Base-by-base conservation (phyloP, 2,888 invertebrate genomes). In the Chrysodeixis includens region DNA sequence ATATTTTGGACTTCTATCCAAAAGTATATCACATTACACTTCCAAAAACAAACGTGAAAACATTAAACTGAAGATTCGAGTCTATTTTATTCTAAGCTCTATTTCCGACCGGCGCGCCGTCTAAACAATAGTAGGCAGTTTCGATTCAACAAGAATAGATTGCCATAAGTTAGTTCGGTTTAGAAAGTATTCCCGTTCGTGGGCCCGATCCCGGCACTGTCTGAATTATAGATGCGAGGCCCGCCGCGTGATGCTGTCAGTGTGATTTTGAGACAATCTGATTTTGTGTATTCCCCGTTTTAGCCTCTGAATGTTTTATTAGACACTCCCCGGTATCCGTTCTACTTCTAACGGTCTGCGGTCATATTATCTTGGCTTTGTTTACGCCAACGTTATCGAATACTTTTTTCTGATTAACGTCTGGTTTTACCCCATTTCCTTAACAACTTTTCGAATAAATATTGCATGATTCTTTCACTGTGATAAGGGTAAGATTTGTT, bases 221-320 rank as follows among this genome's bases (percentile, higher is more conserved):
- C 72, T 95, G 94, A 93, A 94, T 94, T 93, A 94, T 94, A 93
- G 85, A 95, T 95, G 90, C 87, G 89, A 84, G 85, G 87, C 84
- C 85, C 87, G 88, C 85, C 89, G 82, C 88, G 89, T 87, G 85
- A 88, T 87, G 83, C 88, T 87, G 91, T 90, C 92, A 90, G 87
- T 92, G 94, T 93, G 94, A 94, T 94, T 93, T 93, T 91, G 92
- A 93, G 95, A 94, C 94, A 94, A 95, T 94, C 93, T 94, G 95
- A 95, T 94, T 93, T 93, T 88, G 92, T 90, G 84, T 92, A 90
- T 91, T 90, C 92, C 91, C 90, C 93, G 92, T 92, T 94, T 92
- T 92, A 88, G 90, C 81, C 85, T 81, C 81, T 94, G 94, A 94
- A 95, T 95, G 85, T 93, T 95, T 95, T 92, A 95, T 93, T 86